Percentiles rank a stretch among this genome's conserved stretches.
phyloP scores from a whole-genome alignment of 2,797 vertebrate species.

The Sardinella longiceps region DNA sequence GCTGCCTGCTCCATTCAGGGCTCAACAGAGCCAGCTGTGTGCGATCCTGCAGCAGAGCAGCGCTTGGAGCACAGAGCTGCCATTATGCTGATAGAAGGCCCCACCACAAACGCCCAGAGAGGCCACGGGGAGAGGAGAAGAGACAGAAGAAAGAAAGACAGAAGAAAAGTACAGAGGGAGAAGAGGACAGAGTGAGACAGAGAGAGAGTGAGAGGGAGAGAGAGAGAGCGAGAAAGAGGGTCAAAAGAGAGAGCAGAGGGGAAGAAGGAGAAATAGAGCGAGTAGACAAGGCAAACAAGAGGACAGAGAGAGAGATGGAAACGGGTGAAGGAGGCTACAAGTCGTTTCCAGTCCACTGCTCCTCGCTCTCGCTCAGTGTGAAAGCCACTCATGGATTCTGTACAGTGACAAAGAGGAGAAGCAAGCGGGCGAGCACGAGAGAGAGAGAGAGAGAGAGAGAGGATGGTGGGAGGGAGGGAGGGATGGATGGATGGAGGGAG shows the following conservation, averaged over 20 bases:
- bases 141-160: slow-evolving; percentile 30
- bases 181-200: slow-evolving; percentile 50
- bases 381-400: slow-evolving; percentile 52
- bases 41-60: slow-evolving; percentile 34
- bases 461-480: background rate
- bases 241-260: slow-evolving; percentile 28
- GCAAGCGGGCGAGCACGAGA: slow-evolving; percentile 55
- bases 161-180: slow-evolving; percentile 19
- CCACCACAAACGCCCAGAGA: slow-evolving; percentile 33
- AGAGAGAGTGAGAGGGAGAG: slow-evolving; percentile 49
- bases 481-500: slow-evolving; percentile 23
- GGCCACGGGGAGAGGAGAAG: slow-evolving; percentile 41
- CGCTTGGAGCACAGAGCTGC: slow-evolving; percentile 52
- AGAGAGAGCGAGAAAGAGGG: slow-evolving; percentile 30
- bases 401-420: slow-evolving; percentile 52
- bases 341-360: slow-evolving; percentile 62
- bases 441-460: slow-evolving; percentile 27
- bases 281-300: slow-evolving; percentile 13
- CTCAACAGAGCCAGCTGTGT: slow-evolving; percentile 58
- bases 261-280: slow-evolving; percentile 24
- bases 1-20: slow-evolving; percentile 55
- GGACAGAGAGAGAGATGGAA: background rate
- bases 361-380: slow-evolving; percentile 41
- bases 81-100: slow-evolving; percentile 49
- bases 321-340: slow-evolving; percentile 29